Base-by-base conservation (phyloP, 2,888 invertebrate species). In the Imbricaverruca yamaguchii region DNA sequence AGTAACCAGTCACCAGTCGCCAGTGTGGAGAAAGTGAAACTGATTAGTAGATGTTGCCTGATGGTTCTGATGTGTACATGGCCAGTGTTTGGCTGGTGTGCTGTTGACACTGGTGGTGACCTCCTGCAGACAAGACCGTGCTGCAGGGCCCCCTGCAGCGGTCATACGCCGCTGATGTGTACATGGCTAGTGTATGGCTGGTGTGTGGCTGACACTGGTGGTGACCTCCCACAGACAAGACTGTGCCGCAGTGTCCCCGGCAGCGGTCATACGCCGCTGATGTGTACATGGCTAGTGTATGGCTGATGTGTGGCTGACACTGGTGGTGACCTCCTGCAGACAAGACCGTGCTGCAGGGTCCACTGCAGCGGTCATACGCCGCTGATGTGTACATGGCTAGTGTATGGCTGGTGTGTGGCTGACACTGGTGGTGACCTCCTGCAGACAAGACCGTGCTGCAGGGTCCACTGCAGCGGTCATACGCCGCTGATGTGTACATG, bases 201-300 rank as follows among this genome's bases (percentile, higher is more conserved):
- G n/a, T n/a, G n/a, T n/a, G n/a, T n/a, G n/a, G n/a, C n/a, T n/a
- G n/a, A n/a, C n/a, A n/a, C n/a, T n/a, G n/a, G n/a, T n/a, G n/a
- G n/a, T 18, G 9, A n/a, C 55, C 81, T 77, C n/a, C n/a, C n/a
- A 53, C 82, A 81, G 82, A 81, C n/a, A 82, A 80, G 7, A 81
- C 56, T 59, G 82, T 81, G 18, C 82, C 81, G 69, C 80, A 82
- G 80, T 80, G 97, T 84, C 98, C 98, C 77, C 89, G 98, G 87
- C 97, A 98, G 88, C 91, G 97, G 83, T 93, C 96, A 0, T 98
- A 97, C 89, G 96, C 97, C 88, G 94, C 94, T 85, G 95, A 95
- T 89, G 93, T 98, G 82, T n/a, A n/a, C n/a, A n/a, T n/a, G n/a
- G n/a, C n/a, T n/a, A n/a, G n/a, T n/a, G n/a, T n/a, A n/a, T n/a